phyloP scores from a whole-genome alignment of 2,797 vertebrate species.

The Aselliscus stoliczkanus region DNA sequence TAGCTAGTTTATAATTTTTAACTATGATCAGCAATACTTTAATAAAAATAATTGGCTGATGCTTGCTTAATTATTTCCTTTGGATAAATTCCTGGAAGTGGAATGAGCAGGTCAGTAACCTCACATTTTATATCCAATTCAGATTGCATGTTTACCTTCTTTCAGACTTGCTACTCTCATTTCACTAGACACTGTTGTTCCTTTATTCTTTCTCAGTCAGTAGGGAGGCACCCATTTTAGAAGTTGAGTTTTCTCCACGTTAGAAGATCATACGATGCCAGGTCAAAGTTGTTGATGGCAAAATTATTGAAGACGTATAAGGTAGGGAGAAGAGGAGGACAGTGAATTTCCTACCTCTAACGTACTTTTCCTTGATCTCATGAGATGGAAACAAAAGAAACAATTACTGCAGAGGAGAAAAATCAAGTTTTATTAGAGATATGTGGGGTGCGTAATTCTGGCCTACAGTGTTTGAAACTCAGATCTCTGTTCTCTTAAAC shows the following conservation, averaged over 20 bases:
- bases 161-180: neutral
- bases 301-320: neutral
- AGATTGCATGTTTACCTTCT: neutral
- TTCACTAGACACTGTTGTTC: neutral
- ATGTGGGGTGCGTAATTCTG: neutral
- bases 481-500: neutral
- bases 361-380: neutral
- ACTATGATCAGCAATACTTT: neutral
- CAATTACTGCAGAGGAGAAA: neutral
- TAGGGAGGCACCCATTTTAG: neutral
- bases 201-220: neutral
- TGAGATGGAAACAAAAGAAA: neutral
- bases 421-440: neutral
- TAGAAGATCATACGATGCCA: neutral
- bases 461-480: neutral
- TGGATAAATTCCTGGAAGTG: conserved; percentile 38
- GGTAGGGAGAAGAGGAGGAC: neutral
- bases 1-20: neutral
- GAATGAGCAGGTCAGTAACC: neutral
- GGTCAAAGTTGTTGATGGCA: neutral
- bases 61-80: conserved; percentile 43
- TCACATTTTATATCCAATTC: conserved; percentile 4
- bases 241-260: neutral
- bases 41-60: neutral
- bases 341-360: neutral